phyloP scores from a whole-genome alignment of 2,113 vertebrate genomes.

The Terrapene triunguis region DNA sequence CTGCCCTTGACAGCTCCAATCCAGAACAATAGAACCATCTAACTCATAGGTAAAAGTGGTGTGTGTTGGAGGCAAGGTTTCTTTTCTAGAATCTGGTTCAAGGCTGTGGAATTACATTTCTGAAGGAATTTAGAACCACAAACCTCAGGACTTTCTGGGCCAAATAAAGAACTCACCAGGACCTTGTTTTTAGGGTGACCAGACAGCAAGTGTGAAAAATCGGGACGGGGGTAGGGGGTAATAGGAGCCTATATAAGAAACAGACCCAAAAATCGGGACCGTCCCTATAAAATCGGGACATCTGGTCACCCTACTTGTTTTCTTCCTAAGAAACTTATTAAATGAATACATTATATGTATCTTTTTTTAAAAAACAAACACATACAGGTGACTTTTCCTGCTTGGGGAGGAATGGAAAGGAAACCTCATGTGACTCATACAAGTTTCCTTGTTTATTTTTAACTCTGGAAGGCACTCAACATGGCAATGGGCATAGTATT shows the following conservation, averaged over 20 bases:
- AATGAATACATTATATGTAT: too few species aligned
- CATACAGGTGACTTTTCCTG: background rate
- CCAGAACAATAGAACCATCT: background rate
- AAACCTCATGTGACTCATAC: background rate
- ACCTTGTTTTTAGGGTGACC: background rate
- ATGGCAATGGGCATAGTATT: background rate
- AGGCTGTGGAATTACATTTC: background rate
- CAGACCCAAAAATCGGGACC: too few species aligned
- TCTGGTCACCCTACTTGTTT: too few species aligned
- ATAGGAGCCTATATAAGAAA: too few species aligned
- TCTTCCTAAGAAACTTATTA: background rate
- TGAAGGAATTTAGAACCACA: background rate
- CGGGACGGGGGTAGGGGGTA: too few species aligned
- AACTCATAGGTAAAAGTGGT: background rate
- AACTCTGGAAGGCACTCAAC: slow-evolving; percentile 2
- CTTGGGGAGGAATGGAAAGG: background rate
- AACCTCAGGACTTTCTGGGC: background rate
- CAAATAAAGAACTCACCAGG: fast-evolving
- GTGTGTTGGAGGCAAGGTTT: background rate
- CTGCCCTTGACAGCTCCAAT: background rate
- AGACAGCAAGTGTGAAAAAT: too few species aligned
- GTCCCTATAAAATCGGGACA: too few species aligned
- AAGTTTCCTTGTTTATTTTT: background rate
- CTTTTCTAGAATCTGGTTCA: background rate
- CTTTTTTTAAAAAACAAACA: background rate